These are phyloP conservation scores for Hydrozoanthus gracilis DNA, from an alignment of 92 coral and sea anemone species.

Conservation along the genomic window DNA sequence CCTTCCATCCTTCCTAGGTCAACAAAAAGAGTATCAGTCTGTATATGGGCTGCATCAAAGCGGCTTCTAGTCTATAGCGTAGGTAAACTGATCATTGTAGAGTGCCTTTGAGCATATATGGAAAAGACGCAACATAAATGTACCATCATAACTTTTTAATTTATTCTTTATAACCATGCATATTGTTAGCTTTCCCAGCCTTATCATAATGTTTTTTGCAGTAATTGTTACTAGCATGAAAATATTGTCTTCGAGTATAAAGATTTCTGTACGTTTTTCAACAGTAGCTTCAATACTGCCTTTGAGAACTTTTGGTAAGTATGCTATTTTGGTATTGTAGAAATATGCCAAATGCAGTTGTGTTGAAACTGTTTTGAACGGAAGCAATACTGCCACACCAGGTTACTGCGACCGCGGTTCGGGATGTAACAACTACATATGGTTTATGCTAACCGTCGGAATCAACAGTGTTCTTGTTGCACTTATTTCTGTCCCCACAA, in stretches of 20 bases:
- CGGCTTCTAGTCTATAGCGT: too few relatives aligned
- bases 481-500: conserved; percentile 22
- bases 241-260: neutral
- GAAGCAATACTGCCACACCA: conserved; percentile 7
- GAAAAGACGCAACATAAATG: too few relatives aligned
- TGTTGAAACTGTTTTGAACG: neutral
- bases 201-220: too few relatives aligned
- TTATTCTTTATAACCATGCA: too few relatives aligned
- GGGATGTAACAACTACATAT: conserved; percentile 9
- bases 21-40: too few relatives aligned
- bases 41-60: too few relatives aligned
- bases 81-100: too few relatives aligned
- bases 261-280: neutral
- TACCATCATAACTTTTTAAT: too few relatives aligned
- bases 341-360: conserved; percentile 6
- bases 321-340: neutral
- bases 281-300: neutral
- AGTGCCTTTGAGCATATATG: too few relatives aligned
- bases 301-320: neutral
- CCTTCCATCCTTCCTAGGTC: too few relatives aligned
- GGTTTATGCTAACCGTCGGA: conserved; percentile 27
- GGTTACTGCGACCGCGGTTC: conserved; percentile 18
- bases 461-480: conserved; percentile 14
- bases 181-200: too few relatives aligned
- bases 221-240: neutral